Base-by-base conservation (phyloP, 2,888 invertebrate genomes). In the Teleogryllus oceanicus region DNA sequence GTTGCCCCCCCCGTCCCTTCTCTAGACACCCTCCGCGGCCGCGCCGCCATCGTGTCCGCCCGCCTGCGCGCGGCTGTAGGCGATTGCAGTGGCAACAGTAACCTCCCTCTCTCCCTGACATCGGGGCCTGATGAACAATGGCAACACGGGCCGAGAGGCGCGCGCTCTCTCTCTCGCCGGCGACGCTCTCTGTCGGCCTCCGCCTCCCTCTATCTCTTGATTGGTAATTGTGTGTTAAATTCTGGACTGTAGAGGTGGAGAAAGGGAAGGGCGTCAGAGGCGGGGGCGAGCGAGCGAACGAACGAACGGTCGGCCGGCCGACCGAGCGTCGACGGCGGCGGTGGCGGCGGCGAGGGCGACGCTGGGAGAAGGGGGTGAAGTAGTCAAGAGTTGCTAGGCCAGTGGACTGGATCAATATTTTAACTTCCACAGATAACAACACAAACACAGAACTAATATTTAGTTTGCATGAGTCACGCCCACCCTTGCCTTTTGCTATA, bases 371-470 rank as follows among this genome's bases (percentile, higher is more conserved):
- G 20, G 11, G 78, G 75, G 77, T 24, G 74, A 20, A 78, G 80
- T 74, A 81, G 81, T 81, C 81, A 81, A 80, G 81, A 81, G 81
- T 81, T 80, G 80, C 78, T 78, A 77, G 82, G 81, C 80, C 82
- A 78, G 50, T 49, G 76, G 79, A 77, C 81, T 82, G 82, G 82
- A 82, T 82, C 81, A 81, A 82, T 82, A 82, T 82, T 82, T 82
- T 81, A 82, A 81, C 82, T 82, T 80, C 80, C 80, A 82, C 80
- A 82, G 82, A 82, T 82, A 82, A 82, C 82, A 82, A 81, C 82
- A 82, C 82, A 82, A 82, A 82, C 81, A 82, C 81, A 82, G 82
- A 82, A 82, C 81, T 82, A 82, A 82, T 82, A 82, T 82, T 82
- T 82, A 81, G 82, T 82, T 82, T 79, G 81, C 80, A 81, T 81